Conservation (phyloP, 2,797 vertebrate genomes). For the Leptatherina wallacei region DNA sequence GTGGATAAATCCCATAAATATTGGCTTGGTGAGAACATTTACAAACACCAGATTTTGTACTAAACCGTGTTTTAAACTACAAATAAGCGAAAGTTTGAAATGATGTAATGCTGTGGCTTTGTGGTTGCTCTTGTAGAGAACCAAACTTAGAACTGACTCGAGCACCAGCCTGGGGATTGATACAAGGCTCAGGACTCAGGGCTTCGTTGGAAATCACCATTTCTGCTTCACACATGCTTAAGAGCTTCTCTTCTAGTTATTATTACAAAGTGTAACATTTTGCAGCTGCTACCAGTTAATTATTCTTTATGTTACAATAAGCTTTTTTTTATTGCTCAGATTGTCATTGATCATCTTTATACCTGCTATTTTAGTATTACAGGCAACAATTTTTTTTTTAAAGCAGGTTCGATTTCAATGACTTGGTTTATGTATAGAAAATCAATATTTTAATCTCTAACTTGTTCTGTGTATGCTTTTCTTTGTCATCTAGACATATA, state of each 20-base stretch:
- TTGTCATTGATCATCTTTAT: not conserved
- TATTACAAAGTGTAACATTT: not conserved
- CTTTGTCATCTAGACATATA: slow-evolving; percentile 86
- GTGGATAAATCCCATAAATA: too few species aligned
- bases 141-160: not conserved
- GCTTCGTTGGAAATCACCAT: not conserved
- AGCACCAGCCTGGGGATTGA: not conserved
- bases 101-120: not conserved
- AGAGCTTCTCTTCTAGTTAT: not conserved
- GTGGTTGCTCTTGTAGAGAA: too few species aligned
- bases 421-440: not conserved
- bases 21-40: too few species aligned
- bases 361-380: not conserved
- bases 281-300: not conserved
- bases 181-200: not conserved
- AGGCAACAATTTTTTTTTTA: too few species aligned
- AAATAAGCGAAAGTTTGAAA: not conserved
- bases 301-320: not conserved
- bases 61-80: too few species aligned
- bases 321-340: not conserved
- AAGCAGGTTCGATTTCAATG: too few species aligned
- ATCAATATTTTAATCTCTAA: rapidly evolving
- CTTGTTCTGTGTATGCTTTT: slow-evolving; percentile 15
- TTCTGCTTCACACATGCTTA: not conserved
- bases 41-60: too few species aligned